Base-by-base conservation (phyloP, 2,888 invertebrate species). In the Ichneumon xanthorius region DNA sequence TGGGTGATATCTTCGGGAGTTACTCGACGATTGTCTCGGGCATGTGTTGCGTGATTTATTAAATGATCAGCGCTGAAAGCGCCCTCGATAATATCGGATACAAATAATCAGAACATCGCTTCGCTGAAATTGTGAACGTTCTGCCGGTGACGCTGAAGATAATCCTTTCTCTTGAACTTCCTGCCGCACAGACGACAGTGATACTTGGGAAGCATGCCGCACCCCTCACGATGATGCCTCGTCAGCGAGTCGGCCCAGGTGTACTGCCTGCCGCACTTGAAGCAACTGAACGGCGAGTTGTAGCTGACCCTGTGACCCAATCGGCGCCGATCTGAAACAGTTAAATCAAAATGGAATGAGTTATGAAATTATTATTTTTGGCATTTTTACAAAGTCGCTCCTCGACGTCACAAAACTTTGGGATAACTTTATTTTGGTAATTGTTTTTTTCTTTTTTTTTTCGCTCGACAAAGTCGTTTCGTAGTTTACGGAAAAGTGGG, bases 141-240 rank as follows among this genome's bases (percentile, higher is more conserved):
- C 11, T 85, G 45, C 14, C 91, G 88, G 77, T 92, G 92, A 0
- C 90, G 91, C 48, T 90, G 87, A 16, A 92, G 87, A 79, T 92
- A 91, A 63, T 92, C 91, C 78, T 90, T 92, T 83, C 93, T 91
- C 82, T 92, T 92, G 89, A 94, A 94, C 78, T 90, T 91, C 77
- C 91, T 89, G 16, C 91, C 92, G 87, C 94, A 94, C 5, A 90
- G 85, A n/a, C 88, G 86, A 78, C 92, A 92, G 58, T 84, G 88
- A 82, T 90, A 90, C 40, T 88, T 88, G 7, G 92, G 90, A 33
- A 86, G 82, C 40, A 87, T 84, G 5, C 91, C 91, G 82, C 92
- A 92, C n/a, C 90, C 91, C 55, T 91, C 90, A 3, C 90, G 90
- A 33, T 92, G 82, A 68, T 94, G 93, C 72, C 92, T 90, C 71